Percentiles rank a stretch among this genome's conserved stretches.
These are phyloP conservation scores for Suillia variegata DNA, from an alignment of 2,888 invertebrate species.

Conservation along the genomic window DNA sequence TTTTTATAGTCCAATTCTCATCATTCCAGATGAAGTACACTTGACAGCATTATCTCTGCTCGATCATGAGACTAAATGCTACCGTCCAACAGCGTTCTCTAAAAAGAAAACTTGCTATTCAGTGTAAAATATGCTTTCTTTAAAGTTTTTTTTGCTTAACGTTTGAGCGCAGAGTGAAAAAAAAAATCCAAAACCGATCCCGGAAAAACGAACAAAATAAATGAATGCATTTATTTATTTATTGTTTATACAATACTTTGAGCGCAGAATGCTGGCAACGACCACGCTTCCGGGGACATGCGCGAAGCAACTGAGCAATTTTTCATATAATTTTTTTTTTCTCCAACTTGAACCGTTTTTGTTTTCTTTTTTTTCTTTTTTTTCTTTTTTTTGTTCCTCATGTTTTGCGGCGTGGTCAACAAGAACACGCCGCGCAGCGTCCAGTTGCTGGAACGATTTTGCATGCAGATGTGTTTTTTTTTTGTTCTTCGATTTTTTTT, in stretches of 20 bases:
- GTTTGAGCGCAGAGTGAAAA: not conserved
- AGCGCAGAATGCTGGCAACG: not conserved
- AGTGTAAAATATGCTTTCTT: too few species aligned
- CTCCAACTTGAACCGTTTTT: conserved; percentile 3
- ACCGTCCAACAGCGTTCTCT: too few species aligned
- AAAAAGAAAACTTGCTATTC: too few species aligned
- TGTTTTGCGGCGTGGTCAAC: not conserved
- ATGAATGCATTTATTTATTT: conserved; percentile 8
- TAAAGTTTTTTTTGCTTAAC: too few species aligned
- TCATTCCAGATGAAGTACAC: too few species aligned
- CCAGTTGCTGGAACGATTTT: too few species aligned
- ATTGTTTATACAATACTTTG: conserved; percentile 5
- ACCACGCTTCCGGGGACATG: conserved; percentile 4
- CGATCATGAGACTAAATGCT: too few species aligned
- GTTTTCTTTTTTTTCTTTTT: conserved; percentile 18
- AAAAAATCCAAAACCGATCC: not conserved
- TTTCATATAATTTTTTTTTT: too few species aligned
- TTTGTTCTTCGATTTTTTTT: too few species aligned
- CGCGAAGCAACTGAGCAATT: too few species aligned
- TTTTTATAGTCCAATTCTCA: too few species aligned
- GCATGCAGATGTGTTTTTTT: conserved; percentile 24
- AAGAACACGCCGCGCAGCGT: not conserved
- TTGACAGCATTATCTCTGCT: too few species aligned
- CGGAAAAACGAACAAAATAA: not conserved
- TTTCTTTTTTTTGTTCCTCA: not conserved